Base-by-base conservation (phyloP, 1,140 invertebrate species). In the Drosophila pruinosa region DNA sequence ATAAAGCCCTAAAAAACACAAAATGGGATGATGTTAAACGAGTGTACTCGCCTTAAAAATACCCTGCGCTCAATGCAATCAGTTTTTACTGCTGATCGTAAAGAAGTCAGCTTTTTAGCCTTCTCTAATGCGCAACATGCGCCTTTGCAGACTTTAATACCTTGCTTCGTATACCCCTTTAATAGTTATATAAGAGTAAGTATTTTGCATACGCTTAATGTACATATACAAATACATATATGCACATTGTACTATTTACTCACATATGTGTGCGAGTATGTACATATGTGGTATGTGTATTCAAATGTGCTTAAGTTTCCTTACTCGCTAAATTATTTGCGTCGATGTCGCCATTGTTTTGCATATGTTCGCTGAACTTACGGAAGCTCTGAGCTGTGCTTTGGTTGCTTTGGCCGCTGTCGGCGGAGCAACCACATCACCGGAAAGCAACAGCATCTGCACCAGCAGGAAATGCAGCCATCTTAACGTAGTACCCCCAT, bases 401-500 rank as follows among this genome's bases (percentile, higher is more conserved):
- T 4, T 39, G n/a, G n/a, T n/a, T n/a, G n/a, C n/a, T n/a, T n/a
- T n/a, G n/a, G n/a, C n/a, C n/a, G 26, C 24, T 31, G 26, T 17
- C 19, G 19, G 41, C 41, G 10, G 19, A 53, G 17, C 8, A 31
- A 53, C 48, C 39, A 39, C 52, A 54, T 24, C 22, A 26, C 17
- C 26, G 28, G 41, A 47, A 61, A 19, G 57, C 26, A 24, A 53
- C 50, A 22, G 28, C 43, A 61, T 24, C 26, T 21, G 34, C 54
- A 17, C 17, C 39, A 52, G 38, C 69, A 53, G 69, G 69, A 65
- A 72, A 72, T 72, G 69, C 69, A 72, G 69, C 53, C 69, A 72
- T 65, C 69, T 59, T 65, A 36, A 31, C 43, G 17, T 2, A 36
- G 31, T 28, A 28, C n/a, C 10, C 31, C 28, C 58, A 70, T 56